These are phyloP conservation scores for Gymnothorax javanicus DNA, from an alignment of 2,797 vertebrate genomes.

Conservation along the genomic window DNA sequence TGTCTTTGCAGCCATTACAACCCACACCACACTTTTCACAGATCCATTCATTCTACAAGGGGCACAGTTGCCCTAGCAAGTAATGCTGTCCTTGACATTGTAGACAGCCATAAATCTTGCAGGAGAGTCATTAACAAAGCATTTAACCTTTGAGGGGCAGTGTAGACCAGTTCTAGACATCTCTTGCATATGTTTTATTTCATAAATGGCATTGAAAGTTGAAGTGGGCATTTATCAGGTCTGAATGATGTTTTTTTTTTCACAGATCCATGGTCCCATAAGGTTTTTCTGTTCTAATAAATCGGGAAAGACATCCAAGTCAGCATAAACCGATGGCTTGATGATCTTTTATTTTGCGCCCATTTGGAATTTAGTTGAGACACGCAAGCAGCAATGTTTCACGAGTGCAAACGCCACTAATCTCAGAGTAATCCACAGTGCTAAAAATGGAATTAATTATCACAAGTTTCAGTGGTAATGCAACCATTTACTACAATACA, in stretches of 20 bases:
- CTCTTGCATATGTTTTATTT: neutral
- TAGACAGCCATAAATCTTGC: conserved; percentile 28
- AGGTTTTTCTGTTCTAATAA: neutral
- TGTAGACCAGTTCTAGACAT: neutral
- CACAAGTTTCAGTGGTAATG: conserved; percentile 66
- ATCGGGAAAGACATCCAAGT: neutral
- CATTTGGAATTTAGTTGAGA: neutral
- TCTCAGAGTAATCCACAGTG: conserved; percentile 61
- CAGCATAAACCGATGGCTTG: neutral
- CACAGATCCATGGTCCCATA: neutral
- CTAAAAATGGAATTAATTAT: conserved; percentile 78
- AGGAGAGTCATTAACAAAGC: conserved; percentile 9
- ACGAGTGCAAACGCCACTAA: conserved; percentile 24
- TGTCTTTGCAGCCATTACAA: conserved; percentile 3
- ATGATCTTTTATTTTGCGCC: neutral
- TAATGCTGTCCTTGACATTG: conserved; percentile 27
- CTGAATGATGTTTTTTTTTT: neutral
- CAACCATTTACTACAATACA: conserved; percentile 13
- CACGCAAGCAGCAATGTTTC: neutral
- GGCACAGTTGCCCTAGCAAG: conserved; percentile 30
- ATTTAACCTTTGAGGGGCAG: conserved; percentile 15
- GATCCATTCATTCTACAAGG: conserved; percentile 30
- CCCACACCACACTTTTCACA: neutral
- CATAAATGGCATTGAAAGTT: neutral
- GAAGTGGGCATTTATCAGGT: neutral